These are phyloP conservation scores for Regulus satrapa DNA, from an alignment of 2,113 vertebrate genomes.

Conservation along the genomic window DNA sequence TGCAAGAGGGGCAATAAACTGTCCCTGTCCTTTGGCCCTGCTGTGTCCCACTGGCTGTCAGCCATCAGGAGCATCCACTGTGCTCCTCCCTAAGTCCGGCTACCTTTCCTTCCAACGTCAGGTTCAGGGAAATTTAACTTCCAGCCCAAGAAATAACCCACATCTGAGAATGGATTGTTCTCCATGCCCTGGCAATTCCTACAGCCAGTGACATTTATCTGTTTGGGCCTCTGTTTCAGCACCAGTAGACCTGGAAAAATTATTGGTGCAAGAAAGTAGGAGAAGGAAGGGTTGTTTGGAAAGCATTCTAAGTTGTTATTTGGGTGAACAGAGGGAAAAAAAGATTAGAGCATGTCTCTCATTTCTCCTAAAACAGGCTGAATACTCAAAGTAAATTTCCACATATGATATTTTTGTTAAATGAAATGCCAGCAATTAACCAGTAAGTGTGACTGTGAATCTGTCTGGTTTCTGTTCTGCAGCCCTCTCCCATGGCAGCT, in stretches of 20 bases:
- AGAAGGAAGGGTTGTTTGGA: background rate
- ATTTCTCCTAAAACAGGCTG: background rate
- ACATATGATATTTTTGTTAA: background rate
- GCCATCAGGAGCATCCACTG: background rate
- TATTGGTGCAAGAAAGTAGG: background rate
- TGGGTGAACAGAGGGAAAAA: background rate
- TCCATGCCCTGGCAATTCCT: background rate
- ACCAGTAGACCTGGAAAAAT: background rate
- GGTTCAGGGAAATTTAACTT: background rate
- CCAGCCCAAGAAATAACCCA: background rate
- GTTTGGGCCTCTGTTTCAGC: background rate
- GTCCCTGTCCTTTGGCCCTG: fast-evolving
- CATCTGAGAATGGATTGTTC: background rate
- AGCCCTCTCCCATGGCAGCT: background rate
- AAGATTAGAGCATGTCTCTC: background rate
- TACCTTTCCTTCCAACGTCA: background rate
- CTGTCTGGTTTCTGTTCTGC: background rate
- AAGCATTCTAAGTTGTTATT: background rate
- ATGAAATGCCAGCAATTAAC: background rate
- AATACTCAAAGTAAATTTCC: background rate
- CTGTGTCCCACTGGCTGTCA: background rate
- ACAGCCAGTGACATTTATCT: background rate
- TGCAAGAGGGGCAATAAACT: background rate
- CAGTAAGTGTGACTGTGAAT: background rate
- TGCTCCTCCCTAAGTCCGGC: background rate